phyloP scores from a whole-genome alignment of 1,140 invertebrate genomes.

The Coboldia fuscipes region DNA sequence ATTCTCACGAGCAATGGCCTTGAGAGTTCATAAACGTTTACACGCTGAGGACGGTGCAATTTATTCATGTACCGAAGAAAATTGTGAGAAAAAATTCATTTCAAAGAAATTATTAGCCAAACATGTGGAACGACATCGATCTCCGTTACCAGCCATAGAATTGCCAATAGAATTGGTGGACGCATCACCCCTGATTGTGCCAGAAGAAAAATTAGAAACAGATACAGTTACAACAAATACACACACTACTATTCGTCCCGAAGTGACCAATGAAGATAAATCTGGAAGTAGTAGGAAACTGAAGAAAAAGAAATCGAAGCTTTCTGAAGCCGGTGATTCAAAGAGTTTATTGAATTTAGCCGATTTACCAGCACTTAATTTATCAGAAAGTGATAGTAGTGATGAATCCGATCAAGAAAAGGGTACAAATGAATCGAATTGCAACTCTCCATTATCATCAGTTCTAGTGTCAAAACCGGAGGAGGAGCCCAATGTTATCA shows the following conservation, averaged over 20 bases:
- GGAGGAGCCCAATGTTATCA: conserved; percentile 4
- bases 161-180: background rate
- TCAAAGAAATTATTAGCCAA: conserved; percentile 54
- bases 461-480: conserved; percentile 5
- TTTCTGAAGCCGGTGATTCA: conserved; percentile 39
- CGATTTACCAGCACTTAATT: conserved; percentile 56
- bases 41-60: conserved; percentile 44
- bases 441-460: conserved; percentile 1
- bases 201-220: conserved; percentile 11
- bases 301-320: conserved; percentile 31
- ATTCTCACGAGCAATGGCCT: conserved; percentile 50
- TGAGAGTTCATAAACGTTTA: conserved; percentile 62
- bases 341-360: conserved; percentile 21
- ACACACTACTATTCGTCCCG: conserved; percentile 6
- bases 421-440: conserved; percentile 9
- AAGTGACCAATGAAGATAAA: conserved; percentile 11
- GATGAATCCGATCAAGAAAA: conserved; percentile 46
- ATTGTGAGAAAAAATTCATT: conserved; percentile 53
- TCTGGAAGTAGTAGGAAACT: conserved; percentile 20
- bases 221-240: conserved; percentile 12
- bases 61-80: conserved; percentile 40
- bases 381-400: conserved; percentile 57
- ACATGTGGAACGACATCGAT: conserved; percentile 30
- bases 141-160: too few species aligned
- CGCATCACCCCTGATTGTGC: background rate